Evolutionary conservation across 2,797 vertebrate species (phyloP).

Genomic region (Malacoraja senta): DNA sequence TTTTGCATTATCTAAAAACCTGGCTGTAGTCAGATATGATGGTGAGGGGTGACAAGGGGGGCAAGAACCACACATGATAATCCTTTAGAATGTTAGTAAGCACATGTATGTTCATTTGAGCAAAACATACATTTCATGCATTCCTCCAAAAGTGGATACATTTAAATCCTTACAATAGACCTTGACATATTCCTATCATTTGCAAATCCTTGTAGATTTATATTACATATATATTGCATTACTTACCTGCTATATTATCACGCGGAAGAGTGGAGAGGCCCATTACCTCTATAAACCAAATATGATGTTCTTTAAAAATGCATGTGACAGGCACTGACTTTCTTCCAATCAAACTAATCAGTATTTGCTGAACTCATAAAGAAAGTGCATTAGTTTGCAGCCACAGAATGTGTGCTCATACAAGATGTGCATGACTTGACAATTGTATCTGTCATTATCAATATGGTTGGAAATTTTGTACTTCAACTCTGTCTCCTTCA

Average conservation of each 20-base stretch:
- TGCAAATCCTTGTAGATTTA: background rate
- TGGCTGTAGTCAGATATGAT: background rate
- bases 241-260: background rate
- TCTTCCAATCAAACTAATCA: slow-evolving; percentile 4
- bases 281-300: background rate
- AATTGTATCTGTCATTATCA: slow-evolving; percentile 14
- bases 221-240: background rate
- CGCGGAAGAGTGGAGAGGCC: background rate
- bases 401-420: slow-evolving; percentile 18
- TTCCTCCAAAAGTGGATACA: too few species aligned
- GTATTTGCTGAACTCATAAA: slow-evolving; percentile 21
- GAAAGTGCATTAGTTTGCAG: background rate
- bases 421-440: slow-evolving; percentile 31
- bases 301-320: slow-evolving; percentile 17
- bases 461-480: slow-evolving; percentile 3
- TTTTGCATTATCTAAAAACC: background rate
- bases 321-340: background rate
- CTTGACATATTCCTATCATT: background rate
- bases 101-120: too few species aligned
- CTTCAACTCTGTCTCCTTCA: background rate
- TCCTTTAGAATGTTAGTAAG: too few species aligned
- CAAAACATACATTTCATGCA: too few species aligned
- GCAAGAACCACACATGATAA: too few species aligned
- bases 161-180: too few species aligned
- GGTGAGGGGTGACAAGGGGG: too few species aligned